These are phyloP conservation scores for Tokudaia muenninki DNA, from an alignment of 2,797 vertebrate species.

Conservation along the genomic window DNA sequence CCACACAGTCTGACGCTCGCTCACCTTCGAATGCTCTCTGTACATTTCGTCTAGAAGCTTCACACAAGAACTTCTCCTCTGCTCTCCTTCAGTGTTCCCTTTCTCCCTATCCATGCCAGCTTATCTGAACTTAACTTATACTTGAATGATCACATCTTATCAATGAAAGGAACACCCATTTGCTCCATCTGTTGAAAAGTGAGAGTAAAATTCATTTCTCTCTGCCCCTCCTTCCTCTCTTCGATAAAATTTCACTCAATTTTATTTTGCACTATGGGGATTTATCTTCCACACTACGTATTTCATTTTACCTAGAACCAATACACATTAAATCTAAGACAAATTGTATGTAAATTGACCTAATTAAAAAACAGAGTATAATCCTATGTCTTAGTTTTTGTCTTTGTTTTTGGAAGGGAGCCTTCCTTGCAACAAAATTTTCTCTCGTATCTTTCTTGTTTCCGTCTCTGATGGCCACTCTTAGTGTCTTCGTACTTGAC, in stretches of 20 bases:
- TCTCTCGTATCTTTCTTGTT: background rate
- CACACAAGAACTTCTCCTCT: background rate
- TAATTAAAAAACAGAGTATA: background rate
- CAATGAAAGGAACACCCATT: background rate
- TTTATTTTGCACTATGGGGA: background rate
- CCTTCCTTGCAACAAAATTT: background rate
- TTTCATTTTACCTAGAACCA: background rate
- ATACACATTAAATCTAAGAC: background rate
- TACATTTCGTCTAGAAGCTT: background rate
- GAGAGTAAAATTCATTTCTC: background rate
- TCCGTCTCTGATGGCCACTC: background rate
- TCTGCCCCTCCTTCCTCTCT: background rate
- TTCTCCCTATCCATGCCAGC: background rate
- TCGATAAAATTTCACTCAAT: background rate
- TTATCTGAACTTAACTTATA: constrained; percentile 38
- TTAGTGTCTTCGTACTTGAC: background rate
- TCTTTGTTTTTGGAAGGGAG: background rate
- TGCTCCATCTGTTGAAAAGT: background rate
- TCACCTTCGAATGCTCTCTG: background rate
- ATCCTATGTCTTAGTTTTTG: background rate
- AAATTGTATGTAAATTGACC: background rate
- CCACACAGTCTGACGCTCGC: too few relatives aligned
- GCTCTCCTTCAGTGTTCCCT: background rate
- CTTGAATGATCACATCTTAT: background rate
- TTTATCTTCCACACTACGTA: background rate